These are phyloP conservation scores for Anabas testudineus DNA, from an alignment of 2,797 vertebrate species.

Conservation along the genomic window DNA sequence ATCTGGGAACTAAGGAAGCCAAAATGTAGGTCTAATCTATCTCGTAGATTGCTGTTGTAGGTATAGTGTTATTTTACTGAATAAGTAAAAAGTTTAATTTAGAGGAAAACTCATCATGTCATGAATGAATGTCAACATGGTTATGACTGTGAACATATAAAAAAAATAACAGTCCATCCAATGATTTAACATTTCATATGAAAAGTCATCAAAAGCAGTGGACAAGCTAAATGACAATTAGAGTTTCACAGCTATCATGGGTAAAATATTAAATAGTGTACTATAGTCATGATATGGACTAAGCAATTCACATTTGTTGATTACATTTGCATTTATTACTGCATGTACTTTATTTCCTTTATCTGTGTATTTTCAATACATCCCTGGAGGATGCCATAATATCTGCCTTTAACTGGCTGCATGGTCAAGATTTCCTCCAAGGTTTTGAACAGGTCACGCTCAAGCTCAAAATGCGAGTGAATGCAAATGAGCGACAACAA, in stretches of 20 bases:
- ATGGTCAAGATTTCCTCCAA: conserved; percentile 54
- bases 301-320: conserved; percentile 20
- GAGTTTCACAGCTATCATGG: background rate
- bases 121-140: too few relatives aligned
- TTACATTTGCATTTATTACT: conserved; percentile 38
- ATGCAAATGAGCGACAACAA: conserved; percentile 69
- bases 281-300: background rate
- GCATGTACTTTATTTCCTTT: conserved; percentile 22
- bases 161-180: too few relatives aligned
- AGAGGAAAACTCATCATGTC: too few relatives aligned
- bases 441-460: conserved; percentile 50
- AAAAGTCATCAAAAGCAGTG: too few relatives aligned
- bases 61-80: too few relatives aligned
- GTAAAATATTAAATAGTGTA: conserved; percentile 10
- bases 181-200: too few relatives aligned
- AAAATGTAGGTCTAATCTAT: too few relatives aligned
- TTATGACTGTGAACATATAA: too few relatives aligned
- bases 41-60: too few relatives aligned
- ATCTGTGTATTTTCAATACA: conserved; percentile 41
- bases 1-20: too few relatives aligned
- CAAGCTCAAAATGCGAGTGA: conserved; percentile 38
- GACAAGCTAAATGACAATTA: too few relatives aligned
- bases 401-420: conserved; percentile 23
- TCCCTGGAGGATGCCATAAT: conserved; percentile 21
- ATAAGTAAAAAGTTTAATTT: too few relatives aligned